Base-by-base conservation (phyloP, 2,113 vertebrate species). In the Grammomys dolichurus region DNA sequence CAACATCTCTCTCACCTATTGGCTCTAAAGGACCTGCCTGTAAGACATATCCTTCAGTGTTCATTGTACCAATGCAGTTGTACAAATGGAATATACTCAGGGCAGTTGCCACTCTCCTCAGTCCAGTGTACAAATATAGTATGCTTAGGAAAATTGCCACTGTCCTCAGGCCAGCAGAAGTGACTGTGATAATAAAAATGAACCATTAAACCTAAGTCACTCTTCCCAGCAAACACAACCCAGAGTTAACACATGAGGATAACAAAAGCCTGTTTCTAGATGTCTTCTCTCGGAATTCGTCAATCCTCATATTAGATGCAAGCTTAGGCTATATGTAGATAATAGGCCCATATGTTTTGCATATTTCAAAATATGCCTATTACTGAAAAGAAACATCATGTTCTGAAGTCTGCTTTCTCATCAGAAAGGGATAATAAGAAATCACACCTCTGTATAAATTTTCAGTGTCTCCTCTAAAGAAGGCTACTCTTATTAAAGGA, bases 311-410 rank as follows among this genome's bases (percentile, higher is more conserved):
- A 87, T 12, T 46, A n/a, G 6, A 89, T 12, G 10, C 14, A 91
- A 54, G 87, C 26, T 88, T 60, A 67, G 13, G 80, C 31, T 46
- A 7, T 51, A 89, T 73, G 51, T 88, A 58, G 58, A 67, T 76
- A 85, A 82, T 26, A 58, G 17, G 0, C 60, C 54, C 19, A 60
- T 51, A 73, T 69, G 24, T 93, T 77, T 46, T 88, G 54, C 54
- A 82, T 24, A 93, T 95, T 95, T 96, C 90, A n/a, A 95, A 94
- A 92, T 7, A 70, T 10, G 28, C 17, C 40, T 70, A 70, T 88
- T 90, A 60, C 43, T 78, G 33, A 56, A 75, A 91, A 88, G 31
- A 60, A 75, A 11, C 10, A 88, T 76, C 2, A 56, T 46, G 1
- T 46, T 43, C 43, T 33, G 91, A 89, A 10, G 69, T 90, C 51